Conservation (phyloP, 2,797 vertebrate genomes). For the Anisognathus igniventris region DNA sequence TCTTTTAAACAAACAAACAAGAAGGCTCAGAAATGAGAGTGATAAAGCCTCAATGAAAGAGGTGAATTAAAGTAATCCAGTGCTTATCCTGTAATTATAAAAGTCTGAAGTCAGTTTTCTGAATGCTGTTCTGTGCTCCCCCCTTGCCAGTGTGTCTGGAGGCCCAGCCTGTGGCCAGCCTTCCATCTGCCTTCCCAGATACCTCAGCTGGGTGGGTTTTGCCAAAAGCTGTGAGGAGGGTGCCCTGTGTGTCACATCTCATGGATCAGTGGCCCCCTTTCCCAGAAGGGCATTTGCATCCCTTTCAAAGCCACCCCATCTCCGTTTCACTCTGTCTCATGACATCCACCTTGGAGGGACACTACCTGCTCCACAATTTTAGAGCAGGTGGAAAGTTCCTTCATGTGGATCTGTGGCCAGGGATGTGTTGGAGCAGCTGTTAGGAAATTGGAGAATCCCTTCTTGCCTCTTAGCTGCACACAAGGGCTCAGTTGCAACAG, state of each 20-base stretch:
- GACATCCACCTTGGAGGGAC: neutral
- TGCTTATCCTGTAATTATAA: neutral
- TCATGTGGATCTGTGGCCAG: neutral
- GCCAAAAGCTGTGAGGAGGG: neutral
- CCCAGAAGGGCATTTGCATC: neutral
- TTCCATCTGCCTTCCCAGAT: neutral
- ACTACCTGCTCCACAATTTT: neutral
- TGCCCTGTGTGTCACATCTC: neutral
- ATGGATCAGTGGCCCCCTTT: rapidly evolving
- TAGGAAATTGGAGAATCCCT: neutral
- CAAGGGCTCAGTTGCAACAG: neutral
- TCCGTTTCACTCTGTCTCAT: rapidly evolving
- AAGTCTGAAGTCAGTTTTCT: neutral
- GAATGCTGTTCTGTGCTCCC: neutral
- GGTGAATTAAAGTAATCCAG: neutral
- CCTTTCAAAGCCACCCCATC: neutral
- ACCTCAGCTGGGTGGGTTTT: neutral
- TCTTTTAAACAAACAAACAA: neutral
- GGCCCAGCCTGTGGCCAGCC: neutral
- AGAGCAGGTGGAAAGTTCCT: neutral
- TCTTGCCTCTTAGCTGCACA: neutral
- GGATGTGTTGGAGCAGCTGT: conserved; percentile 45
- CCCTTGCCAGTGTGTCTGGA: rapidly evolving
- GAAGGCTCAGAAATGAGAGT: neutral
- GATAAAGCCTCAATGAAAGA: neutral